Base-by-base conservation (phyloP, 1,140 invertebrate species). In the Eufriesea mexicana region DNA sequence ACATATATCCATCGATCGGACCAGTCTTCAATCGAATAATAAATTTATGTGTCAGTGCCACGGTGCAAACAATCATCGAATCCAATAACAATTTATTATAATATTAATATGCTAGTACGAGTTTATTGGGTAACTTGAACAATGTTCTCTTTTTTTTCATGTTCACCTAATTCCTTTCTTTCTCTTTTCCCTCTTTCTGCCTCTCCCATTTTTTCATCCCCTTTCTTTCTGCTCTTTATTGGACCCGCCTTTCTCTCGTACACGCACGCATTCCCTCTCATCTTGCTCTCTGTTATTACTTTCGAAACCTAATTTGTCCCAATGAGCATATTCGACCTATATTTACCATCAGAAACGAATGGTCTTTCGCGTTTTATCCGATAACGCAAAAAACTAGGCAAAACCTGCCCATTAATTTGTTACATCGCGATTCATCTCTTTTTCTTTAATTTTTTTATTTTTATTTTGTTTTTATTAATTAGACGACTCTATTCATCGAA, bases 21-120 rank as follows among this genome's bases (percentile, higher is more conserved):
- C 47, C 83, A 79, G 66, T 49, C 35, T 83, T 54, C 77, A 89
- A 85, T 68, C 47, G 70, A 87, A 86, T 89, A 88, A 85, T 88
- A 91, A 91, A 80, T 88, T 91, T 85, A 91, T 93, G 93, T 93
- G 89, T 93, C 91, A 94, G 93, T 94, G 93, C 92, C 93, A 94
- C 93, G 93, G 93, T 94, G 93, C 93, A 94, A 94, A 94, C 93
- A 94, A 94, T 94, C 89, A 94, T 94, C 90, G 91, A 94, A 93
- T 93, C 89, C 89, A 93, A 91, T 92, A 93, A 94, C 91, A 92
- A 90, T 92, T 89, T 89, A 92, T 93, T 91, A 91, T 91, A 90
- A 87, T 90, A 88, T 90, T 89, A 91, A 92, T 81, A 82, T 91
- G 90, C 91, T 92, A 91, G 87, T 91, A 90, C 87, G 86, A 86